A percentile compares a stretch with the other conserved stretches of the same genome.
Evolutionary conservation across 2,888 invertebrate species (phyloP).

Genomic region (Beris chalybata): DNA sequence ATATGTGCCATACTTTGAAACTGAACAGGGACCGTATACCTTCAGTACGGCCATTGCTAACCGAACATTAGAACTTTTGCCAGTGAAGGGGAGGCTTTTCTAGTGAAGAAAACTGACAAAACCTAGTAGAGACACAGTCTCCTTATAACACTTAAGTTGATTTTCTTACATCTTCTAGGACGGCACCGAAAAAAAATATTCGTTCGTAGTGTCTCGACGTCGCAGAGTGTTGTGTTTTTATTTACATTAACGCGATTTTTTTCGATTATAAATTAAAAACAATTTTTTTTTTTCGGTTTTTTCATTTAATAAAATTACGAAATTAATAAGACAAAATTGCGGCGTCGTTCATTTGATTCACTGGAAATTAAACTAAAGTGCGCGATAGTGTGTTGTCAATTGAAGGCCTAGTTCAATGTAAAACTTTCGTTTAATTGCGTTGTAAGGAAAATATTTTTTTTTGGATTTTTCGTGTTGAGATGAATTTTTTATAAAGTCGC

Average conservation of each 20-base stretch:
- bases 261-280: not conserved
- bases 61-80: too few species aligned
- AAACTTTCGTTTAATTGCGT: slow-evolving; percentile 29
- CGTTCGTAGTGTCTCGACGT: not conserved
- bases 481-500: too few species aligned
- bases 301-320: not conserved
- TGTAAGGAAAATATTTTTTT: not conserved
- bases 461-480: too few species aligned
- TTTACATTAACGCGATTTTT: slow-evolving; percentile 11
- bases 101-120: too few species aligned
- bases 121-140: too few species aligned
- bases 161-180: too few species aligned
- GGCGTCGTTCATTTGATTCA: not conserved
- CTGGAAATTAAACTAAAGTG: not conserved
- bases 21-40: too few species aligned
- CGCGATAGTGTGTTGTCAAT: slow-evolving; percentile 1
- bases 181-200: not conserved
- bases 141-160: too few species aligned
- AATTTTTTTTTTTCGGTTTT: not conserved
- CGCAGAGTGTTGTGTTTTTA: slow-evolving; percentile 26
- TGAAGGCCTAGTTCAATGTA: slow-evolving; percentile 1
- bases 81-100: too few species aligned
- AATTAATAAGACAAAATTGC: not conserved
- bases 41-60: too few species aligned
- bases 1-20: too few species aligned